Evolutionary conservation across 2,888 invertebrate species (phyloP).

Genomic region (Brenthis hecate): DNA sequence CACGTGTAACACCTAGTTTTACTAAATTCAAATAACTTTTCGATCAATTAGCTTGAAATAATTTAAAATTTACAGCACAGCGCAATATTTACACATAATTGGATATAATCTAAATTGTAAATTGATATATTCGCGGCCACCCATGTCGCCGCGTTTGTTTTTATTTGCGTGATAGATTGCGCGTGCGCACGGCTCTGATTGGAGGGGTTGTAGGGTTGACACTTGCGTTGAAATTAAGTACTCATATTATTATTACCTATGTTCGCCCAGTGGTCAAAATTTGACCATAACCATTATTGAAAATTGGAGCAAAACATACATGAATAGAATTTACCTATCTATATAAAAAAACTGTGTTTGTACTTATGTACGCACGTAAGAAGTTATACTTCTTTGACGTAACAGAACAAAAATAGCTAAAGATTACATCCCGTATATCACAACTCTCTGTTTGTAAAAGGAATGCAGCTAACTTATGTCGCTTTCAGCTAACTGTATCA

Average conservation of each 20-base stretch:
- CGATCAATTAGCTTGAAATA: not conserved
- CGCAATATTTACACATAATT: constrained; percentile 46
- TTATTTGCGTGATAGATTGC: constrained; percentile 68
- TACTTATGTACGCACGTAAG: too few species aligned
- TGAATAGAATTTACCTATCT: too few species aligned
- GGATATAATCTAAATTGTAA: constrained; percentile 58
- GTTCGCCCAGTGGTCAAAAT: not conserved
- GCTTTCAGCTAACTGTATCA: too few species aligned
- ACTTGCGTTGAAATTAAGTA: too few species aligned
- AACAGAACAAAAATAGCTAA: too few species aligned
- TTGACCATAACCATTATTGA: too few species aligned
- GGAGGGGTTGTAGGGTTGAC: constrained; percentile 59
- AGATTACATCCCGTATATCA: too few species aligned
- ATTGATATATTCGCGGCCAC: constrained; percentile 74
- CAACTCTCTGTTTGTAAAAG: too few species aligned
- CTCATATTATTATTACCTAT: not conserved
- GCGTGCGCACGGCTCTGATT: constrained; percentile 56
- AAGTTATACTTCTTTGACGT: too few species aligned
- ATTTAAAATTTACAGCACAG: constrained; percentile 4
- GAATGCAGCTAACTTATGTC: too few species aligned
- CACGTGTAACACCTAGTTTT: not conserved
- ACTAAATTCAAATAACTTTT: not conserved
- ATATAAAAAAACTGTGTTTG: too few species aligned
- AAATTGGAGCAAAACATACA: too few species aligned
- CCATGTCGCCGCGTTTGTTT: constrained; percentile 54